Conservation (phyloP, 2,797 vertebrate genomes). For the Spinus olivaceus region DNA sequence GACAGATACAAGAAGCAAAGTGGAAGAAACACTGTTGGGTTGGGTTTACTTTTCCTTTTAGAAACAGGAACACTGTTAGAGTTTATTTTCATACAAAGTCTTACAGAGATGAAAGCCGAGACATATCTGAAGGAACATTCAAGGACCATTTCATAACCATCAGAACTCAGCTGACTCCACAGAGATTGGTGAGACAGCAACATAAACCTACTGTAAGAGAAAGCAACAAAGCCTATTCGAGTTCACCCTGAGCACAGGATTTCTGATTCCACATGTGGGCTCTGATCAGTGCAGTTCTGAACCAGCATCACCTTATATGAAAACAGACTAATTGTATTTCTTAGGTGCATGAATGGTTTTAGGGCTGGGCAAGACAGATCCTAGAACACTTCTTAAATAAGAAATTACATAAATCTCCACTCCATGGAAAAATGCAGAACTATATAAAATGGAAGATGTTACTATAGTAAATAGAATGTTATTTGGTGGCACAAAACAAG, state of each 20-base stretch:
- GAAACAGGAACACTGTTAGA: not conserved
- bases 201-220: not conserved
- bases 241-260: not conserved
- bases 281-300: not conserved
- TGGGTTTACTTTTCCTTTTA: not conserved
- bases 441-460: not conserved
- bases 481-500: not conserved
- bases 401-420: not conserved
- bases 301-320: not conserved
- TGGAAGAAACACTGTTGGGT: not conserved
- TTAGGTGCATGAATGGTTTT: not conserved
- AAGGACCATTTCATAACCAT: not conserved
- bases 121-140: not conserved
- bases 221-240: not conserved
- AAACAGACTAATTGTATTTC: not conserved
- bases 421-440: not conserved
- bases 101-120: not conserved
- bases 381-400: not conserved
- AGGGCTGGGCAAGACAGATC: not conserved
- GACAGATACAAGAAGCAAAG: not conserved
- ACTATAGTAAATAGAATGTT: not conserved
- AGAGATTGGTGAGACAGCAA: not conserved
- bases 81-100: not conserved
- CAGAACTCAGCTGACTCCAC: not conserved
- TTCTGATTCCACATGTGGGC: not conserved